Conservation (phyloP, 2,888 invertebrate genomes). For the Hirtodrosophila histrioides region DNA sequence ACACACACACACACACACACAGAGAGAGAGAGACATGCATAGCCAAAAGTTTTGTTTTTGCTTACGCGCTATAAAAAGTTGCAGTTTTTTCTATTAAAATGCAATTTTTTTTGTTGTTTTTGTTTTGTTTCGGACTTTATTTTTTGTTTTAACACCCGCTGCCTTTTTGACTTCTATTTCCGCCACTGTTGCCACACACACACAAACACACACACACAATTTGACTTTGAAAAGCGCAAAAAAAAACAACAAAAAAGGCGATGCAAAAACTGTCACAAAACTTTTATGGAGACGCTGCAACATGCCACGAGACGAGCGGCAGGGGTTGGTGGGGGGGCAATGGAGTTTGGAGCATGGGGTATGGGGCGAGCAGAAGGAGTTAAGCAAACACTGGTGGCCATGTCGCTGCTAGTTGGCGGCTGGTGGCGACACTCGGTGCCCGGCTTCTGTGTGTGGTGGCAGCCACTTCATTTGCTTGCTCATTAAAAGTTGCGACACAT, state of each 20-base stretch:
- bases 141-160: constrained; percentile 44
- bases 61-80: constrained; percentile 61
- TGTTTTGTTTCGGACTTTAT: constrained; percentile 20
- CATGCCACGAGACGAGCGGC: constrained; percentile 14
- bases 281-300: constrained; percentile 69
- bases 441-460: constrained; percentile 32
- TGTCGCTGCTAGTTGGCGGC: constrained; percentile 21
- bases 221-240: constrained; percentile 62
- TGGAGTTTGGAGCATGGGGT: too few species aligned
- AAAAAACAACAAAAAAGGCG: constrained; percentile 29
- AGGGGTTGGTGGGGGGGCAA: too few species aligned
- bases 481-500: constrained; percentile 78
- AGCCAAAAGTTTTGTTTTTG: constrained; percentile 56
- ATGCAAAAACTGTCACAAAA: constrained; percentile 73
- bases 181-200: constrained; percentile 31
- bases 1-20: not conserved
- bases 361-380: constrained; percentile 6
- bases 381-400: constrained; percentile 53
- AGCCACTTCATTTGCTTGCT: constrained; percentile 76
- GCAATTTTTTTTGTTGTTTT: constrained; percentile 19
- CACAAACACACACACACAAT: constrained; percentile 32
- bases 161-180: constrained; percentile 50
- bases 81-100: constrained; percentile 53
- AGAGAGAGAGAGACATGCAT: constrained; percentile 6
- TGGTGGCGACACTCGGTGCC: constrained; percentile 22